A percentile compares a stretch with the other conserved stretches of the same genome.
phyloP scores from a whole-genome alignment of 2,113 vertebrate species.

The Clupea harengus region DNA sequence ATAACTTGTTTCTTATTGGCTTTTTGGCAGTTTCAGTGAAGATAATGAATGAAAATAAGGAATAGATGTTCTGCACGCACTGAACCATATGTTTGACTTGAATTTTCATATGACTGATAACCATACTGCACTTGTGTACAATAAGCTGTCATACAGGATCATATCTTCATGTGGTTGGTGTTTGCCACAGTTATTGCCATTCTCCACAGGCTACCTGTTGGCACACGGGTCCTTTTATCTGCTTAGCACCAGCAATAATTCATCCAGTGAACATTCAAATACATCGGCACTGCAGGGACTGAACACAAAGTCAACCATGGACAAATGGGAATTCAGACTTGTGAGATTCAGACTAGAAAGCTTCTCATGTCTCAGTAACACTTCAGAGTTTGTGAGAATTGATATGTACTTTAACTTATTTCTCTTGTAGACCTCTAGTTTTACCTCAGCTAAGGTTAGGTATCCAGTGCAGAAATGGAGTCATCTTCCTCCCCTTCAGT shows the following conservation, averaged over 20 bases:
- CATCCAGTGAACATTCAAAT: background rate
- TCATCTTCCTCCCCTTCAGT: constrained; percentile 24
- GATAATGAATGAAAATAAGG: background rate
- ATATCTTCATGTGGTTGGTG: background rate
- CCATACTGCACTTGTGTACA: background rate
- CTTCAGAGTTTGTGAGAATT: background rate
- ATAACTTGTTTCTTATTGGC: background rate
- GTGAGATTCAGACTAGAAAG: background rate
- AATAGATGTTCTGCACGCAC: background rate
- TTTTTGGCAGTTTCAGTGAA: background rate
- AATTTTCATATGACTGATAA: background rate
- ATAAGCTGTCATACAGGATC: background rate
- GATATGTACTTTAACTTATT: background rate
- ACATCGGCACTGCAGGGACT: background rate
- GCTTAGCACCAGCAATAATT: background rate
- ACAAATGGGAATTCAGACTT: background rate
- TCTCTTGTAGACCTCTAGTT: background rate
- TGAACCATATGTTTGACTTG: background rate
- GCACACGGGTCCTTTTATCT: background rate
- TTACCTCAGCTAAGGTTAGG: background rate
- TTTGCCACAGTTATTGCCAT: background rate
- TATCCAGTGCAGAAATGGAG: background rate
- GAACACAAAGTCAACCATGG: background rate
- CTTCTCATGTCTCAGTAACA: background rate
- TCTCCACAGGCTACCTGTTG: background rate